phyloP scores from a whole-genome alignment of 2,888 invertebrate genomes.

The Dolichopus griseipennis region DNA sequence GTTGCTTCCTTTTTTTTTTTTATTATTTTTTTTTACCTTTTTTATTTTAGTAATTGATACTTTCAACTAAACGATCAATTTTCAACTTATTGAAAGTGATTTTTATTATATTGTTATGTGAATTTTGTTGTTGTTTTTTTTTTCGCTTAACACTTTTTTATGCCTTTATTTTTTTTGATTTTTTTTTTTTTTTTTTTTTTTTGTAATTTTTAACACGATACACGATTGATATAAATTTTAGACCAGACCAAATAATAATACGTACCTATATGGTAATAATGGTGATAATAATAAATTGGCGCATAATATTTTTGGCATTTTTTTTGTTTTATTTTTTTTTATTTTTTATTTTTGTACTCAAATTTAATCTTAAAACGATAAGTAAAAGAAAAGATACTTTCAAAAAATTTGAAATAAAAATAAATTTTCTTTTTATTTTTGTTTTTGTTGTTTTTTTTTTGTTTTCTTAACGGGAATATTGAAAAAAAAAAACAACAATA shows the following conservation, averaged over 20 bases:
- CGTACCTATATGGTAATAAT: neutral
- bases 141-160: too few species aligned
- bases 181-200: neutral
- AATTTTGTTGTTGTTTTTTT: too few species aligned
- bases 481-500: neutral
- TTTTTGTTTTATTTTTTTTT: neutral
- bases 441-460: neutral
- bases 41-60: constrained; percentile 4
- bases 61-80: constrained; percentile 6
- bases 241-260: neutral
- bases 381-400: neutral
- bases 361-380: too few species aligned
- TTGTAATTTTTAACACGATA: neutral
- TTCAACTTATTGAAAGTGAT: constrained; percentile 6
- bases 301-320: neutral
- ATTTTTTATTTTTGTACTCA: neutral
- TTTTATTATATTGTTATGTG: neutral
- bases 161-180: neutral
- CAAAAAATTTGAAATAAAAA: neutral
- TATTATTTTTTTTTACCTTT: neutral
- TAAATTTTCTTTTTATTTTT: neutral
- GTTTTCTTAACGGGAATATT: neutral
- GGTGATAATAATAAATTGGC: constrained; percentile 4
- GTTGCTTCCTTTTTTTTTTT: neutral
- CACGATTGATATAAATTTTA: constrained; percentile 5